A percentile compares a stretch with the other conserved stretches of the same genome.
Evolutionary conservation across 2,113 vertebrate species (phyloP).

Genomic region (Eudorcas thomsonii): DNA sequence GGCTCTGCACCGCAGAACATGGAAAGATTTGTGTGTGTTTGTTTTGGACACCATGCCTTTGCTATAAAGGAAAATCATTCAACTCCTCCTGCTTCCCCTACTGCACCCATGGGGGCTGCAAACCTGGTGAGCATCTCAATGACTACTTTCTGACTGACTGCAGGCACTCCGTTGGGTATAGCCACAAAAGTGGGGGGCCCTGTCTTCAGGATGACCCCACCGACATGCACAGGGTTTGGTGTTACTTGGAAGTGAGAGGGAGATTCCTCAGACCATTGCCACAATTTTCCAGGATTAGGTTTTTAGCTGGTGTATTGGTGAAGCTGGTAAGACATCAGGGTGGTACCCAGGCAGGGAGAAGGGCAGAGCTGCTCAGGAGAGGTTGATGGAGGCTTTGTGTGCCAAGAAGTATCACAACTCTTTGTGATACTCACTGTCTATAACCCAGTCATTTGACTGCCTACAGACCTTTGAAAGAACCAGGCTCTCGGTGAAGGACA

Average conservation of each 20-base stretch:
- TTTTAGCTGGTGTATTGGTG: not conserved
- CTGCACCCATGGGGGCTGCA: conserved; percentile 36
- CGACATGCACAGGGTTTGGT: not conserved
- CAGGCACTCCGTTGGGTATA: not conserved
- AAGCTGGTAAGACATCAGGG: not conserved
- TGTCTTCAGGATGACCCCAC: not conserved
- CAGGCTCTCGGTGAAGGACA: not conserved
- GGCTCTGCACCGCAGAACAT: not conserved
- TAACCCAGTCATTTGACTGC: not conserved
- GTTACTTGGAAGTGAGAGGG: not conserved
- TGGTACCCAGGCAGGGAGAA: not conserved
- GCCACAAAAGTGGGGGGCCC: not conserved
- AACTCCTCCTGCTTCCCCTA: not conserved
- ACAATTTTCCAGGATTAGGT: not conserved
- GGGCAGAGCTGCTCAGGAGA: not conserved
- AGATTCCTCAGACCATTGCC: not conserved
- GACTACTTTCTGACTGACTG: conserved; percentile 34
- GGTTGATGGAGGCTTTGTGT: not conserved
- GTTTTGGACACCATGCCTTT: not conserved
- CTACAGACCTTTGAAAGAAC: not conserved
- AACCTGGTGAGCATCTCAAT: conserved; percentile 7
- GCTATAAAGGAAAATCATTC: conserved; percentile 15
- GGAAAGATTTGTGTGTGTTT: conserved; percentile 55
- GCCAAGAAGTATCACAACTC: not conserved
- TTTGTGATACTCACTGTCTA: not conserved